Base-by-base conservation (phyloP, 1,140 invertebrate species). In the Papilio glaucus region DNA sequence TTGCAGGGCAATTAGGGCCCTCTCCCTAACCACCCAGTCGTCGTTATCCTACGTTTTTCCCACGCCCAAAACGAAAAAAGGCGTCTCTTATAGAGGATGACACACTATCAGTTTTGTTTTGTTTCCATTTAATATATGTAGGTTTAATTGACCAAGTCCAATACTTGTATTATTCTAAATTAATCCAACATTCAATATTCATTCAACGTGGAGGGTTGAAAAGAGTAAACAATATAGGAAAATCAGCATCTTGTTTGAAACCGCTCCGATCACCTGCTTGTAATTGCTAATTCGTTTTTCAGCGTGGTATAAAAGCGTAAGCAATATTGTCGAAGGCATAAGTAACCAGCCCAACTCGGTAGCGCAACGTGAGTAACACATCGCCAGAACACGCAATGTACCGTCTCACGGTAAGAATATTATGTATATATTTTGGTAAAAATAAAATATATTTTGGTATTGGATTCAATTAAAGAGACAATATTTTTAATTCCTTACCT, bases 241-340 rank as follows among this genome's bases (percentile, higher is more conserved):
- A 24, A 57, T 9, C 49, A 21, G 21, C 21, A 24, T 57, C 49
- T 57, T 24, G 49, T 57, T 57, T 57, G 3, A 13, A 57, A 57
- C 49, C 24, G 49, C 49, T 24, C 9, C n/a, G 42, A 21, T 57
- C 21, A 9, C 49, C 49, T 57, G 49, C 12, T 62, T 62, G 6
- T 38, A 62, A 62, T 29, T 38, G 60, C 26, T 33, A 62, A 90
- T 85, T 85, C 2, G 86, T 84, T 89, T 86, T 90, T 87, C 74
- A 82, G 79, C 78, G 81, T 79, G 81, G 81, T 92, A 92, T 91
- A 92, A 85, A 92, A 92, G 85, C 86, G 88, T 85, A 82, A 65
- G 81, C 77, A 80, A 80, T 81, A 39, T 80, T 75, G 77, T 76
- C 29, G 72, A 69, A 81, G 74, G 76, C 77, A 87, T 85, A 78